Percentiles rank a stretch among this genome's conserved stretches.
Evolutionary conservation across 2,888 invertebrate species (phyloP).

Genomic region (Quadriops clusia): DNA sequence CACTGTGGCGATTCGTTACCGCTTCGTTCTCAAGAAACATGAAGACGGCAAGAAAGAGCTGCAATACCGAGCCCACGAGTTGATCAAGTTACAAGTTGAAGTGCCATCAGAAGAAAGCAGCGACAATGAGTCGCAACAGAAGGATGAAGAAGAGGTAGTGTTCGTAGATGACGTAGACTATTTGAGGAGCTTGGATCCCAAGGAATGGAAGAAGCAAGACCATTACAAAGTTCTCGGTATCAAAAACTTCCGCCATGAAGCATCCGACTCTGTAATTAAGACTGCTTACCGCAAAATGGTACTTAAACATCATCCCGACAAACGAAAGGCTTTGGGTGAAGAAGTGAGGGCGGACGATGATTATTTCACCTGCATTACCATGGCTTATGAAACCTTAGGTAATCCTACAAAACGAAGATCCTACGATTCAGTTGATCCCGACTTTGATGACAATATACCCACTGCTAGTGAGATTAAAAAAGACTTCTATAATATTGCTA

Average conservation of each 20-base stretch:
- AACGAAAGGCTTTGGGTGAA: slow-evolving; percentile 83
- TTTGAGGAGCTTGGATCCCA: slow-evolving; percentile 81
- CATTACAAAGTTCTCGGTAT: slow-evolving; percentile 94
- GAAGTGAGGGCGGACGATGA: slow-evolving; percentile 83
- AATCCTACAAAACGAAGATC: slow-evolving; percentile 71
- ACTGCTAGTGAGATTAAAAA: slow-evolving; percentile 61
- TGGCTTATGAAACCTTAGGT: slow-evolving; percentile 87
- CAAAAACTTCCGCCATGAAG: slow-evolving; percentile 66
- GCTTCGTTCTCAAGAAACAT: slow-evolving; percentile 26
- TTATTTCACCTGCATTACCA: slow-evolving; percentile 97
- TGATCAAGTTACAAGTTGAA: slow-evolving; percentile 27
- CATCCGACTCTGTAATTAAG: slow-evolving; percentile 87
- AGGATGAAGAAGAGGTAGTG: slow-evolving; percentile 34
- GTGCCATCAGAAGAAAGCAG: slow-evolving; percentile 15
- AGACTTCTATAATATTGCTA: slow-evolving; percentile 61
- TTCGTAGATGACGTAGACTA: slow-evolving; percentile 70
- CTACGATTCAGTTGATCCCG: slow-evolving; percentile 94
- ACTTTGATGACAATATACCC: slow-evolving; percentile 83
- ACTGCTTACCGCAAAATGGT: slow-evolving; percentile 85
- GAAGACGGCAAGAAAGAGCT: slow-evolving; percentile 26
- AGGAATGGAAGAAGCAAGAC: slow-evolving; percentile 96
- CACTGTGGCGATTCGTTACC: slow-evolving; percentile 31
- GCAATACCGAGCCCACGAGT: slow-evolving; percentile 29
- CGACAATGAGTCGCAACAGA: slow-evolving; percentile 25
- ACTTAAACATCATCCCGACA: slow-evolving; percentile 95